These are phyloP conservation scores for Australoheros facetus DNA, from an alignment of 2,797 vertebrate genomes.

Conservation along the genomic window DNA sequence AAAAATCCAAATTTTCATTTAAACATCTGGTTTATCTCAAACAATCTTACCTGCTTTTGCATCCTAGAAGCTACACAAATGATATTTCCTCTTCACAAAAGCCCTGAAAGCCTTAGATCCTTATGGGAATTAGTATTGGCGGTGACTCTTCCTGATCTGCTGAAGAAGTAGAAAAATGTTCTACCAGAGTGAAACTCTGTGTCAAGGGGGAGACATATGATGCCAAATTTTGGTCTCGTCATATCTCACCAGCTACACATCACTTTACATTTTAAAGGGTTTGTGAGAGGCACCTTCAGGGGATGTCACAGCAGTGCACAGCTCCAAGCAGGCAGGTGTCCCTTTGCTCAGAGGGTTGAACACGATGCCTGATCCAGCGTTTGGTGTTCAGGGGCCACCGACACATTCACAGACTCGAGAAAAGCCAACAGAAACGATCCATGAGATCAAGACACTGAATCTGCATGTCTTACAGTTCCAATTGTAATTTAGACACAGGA, in stretches of 20 bases:
- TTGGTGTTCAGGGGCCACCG: slow-evolving; percentile 54
- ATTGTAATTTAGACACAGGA: slow-evolving; percentile 6
- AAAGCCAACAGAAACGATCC: slow-evolving; percentile 3
- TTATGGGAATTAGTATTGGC: not conserved
- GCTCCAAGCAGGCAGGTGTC: slow-evolving; percentile 24
- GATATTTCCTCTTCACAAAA: not conserved
- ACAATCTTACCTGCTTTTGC: not conserved
- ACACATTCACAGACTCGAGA: slow-evolving; percentile 24
- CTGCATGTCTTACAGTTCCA: slow-evolving; percentile 44
- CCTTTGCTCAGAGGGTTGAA: slow-evolving; percentile 1
- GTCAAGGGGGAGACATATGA: not conserved
- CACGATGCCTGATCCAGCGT: slow-evolving; percentile 49
- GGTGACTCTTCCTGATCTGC: slow-evolving; percentile 1
- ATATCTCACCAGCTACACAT: slow-evolving; percentile 17
- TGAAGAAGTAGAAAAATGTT: slow-evolving; percentile 11
- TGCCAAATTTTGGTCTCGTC: slow-evolving; percentile 14
- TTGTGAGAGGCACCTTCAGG: slow-evolving; percentile 29
- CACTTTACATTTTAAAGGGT: slow-evolving; percentile 24
- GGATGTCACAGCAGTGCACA: slow-evolving; percentile 25
- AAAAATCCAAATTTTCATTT: not conserved
- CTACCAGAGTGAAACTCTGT: slow-evolving; percentile 30
- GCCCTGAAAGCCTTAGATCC: not conserved
- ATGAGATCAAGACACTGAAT: slow-evolving; percentile 13
- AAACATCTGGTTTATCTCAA: not conserved
- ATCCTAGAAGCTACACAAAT: not conserved